Evolutionary conservation across 2,113 vertebrate genomes (phyloP).

Genomic region (Ictalurus punctatus): DNA sequence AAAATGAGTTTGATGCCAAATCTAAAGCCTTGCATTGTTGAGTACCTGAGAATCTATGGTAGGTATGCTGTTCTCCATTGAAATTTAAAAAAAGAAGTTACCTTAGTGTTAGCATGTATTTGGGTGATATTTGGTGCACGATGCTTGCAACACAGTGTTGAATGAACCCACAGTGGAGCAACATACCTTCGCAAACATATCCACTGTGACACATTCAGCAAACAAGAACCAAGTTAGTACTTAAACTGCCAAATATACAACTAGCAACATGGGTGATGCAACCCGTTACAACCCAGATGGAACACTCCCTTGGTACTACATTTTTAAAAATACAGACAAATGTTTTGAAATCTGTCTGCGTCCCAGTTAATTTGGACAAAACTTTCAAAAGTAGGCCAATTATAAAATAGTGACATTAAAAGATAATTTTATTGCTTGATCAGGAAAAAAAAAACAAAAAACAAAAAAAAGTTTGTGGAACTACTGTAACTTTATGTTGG

Average conservation of each 20-base stretch:
- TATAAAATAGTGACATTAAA: not conserved
- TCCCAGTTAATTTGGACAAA: slow-evolving; percentile 5
- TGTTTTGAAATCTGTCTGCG: not conserved
- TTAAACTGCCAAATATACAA: slow-evolving; percentile 7
- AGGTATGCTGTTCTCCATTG: not conserved
- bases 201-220: not conserved
- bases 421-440: too few species aligned
- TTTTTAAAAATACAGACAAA: slow-evolving; percentile 5
- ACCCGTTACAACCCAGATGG: not conserved
- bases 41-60: not conserved
- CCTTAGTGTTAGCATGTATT: not conserved
- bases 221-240: not conserved
- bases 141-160: not conserved
- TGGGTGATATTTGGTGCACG: not conserved
- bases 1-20: not conserved
- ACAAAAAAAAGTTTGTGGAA: not conserved
- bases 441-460: too few species aligned
- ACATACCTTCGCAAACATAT: not conserved
- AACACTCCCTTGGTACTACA: slow-evolving; percentile 5
- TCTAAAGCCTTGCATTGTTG: not conserved
- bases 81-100: not conserved
- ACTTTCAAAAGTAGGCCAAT: slow-evolving; percentile 20
- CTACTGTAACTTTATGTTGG: not conserved
- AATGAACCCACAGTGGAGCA: not conserved
- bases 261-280: not conserved